Percentiles rank a stretch among this genome's conserved stretches.
These are phyloP conservation scores for Grammomys surdaster DNA, from an alignment of 2,113 vertebrate species.

Conservation along the genomic window DNA sequence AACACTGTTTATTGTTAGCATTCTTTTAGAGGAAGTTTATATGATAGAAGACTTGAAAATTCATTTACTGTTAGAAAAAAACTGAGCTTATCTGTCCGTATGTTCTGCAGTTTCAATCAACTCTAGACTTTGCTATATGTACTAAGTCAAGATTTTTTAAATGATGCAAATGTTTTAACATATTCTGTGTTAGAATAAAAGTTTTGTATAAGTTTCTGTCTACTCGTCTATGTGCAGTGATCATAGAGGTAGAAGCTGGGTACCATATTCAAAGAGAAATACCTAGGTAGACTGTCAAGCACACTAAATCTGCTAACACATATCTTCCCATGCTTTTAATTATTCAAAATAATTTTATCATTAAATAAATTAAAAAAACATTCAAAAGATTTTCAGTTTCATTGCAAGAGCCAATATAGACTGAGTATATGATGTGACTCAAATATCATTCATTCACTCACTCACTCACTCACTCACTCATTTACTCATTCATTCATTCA, in stretches of 20 bases:
- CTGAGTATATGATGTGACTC: background rate
- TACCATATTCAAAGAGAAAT: background rate
- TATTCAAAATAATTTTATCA: conserved; percentile 42
- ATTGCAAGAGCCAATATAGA: background rate
- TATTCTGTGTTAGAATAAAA: conserved; percentile 15
- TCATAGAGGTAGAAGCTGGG: background rate
- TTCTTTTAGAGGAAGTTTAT: conserved; percentile 16
- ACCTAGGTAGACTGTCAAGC: background rate
- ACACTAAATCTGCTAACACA: background rate
- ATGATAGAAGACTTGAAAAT: background rate
- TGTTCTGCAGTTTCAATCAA: background rate
- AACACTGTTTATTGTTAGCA: background rate
- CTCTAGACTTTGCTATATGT: background rate
- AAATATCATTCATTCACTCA: conserved; percentile 12
- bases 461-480: conserved; percentile 11
- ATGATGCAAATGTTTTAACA: conserved; percentile 5
- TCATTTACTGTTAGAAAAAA: background rate
- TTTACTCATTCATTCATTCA: background rate
- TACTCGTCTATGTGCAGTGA: background rate
- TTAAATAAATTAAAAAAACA: conserved; percentile 2
- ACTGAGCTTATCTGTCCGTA: background rate
- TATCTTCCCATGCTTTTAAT: background rate
- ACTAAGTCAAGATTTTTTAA: background rate
- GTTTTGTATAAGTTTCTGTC: background rate
- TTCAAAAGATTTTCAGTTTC: conserved; percentile 20